Percentiles rank a stretch among this genome's conserved stretches.
These are phyloP conservation scores for Abrostola triplasia DNA, from an alignment of 2,888 invertebrate genomes.

Conservation along the genomic window DNA sequence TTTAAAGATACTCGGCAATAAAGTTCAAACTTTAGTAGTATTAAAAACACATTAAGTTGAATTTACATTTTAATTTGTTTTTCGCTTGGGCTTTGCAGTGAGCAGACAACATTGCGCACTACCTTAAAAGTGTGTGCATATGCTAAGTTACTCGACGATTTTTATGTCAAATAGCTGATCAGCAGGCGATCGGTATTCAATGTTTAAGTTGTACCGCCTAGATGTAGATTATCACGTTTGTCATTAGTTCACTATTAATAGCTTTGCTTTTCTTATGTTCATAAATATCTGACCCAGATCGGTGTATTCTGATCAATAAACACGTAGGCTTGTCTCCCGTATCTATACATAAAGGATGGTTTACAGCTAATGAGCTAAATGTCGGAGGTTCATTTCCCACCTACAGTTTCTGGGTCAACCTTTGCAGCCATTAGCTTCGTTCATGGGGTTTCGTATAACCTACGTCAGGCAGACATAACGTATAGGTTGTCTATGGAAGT, in stretches of 20 bases:
- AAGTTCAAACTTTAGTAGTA: background rate
- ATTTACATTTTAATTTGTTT: slow-evolving; percentile 1
- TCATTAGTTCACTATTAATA: slow-evolving; percentile 44
- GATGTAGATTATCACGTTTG: slow-evolving; percentile 47
- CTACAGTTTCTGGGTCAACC: background rate
- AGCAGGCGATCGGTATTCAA: slow-evolving; percentile 32
- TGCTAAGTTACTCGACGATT: slow-evolving; percentile 10
- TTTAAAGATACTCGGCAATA: background rate
- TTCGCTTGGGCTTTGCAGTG: background rate
- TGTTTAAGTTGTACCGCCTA: slow-evolving; percentile 24
- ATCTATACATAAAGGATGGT: slow-evolving; percentile 17
- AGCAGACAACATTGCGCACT: background rate
- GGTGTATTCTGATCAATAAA: slow-evolving; percentile 59
- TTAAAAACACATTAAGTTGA: background rate
- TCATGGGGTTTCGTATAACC: background rate
- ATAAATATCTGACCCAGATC: slow-evolving; percentile 57
- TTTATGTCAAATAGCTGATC: slow-evolving; percentile 22
- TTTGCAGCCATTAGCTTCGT: background rate
- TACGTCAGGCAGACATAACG: background rate
- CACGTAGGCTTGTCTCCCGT: slow-evolving; percentile 37
- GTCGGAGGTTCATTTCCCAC: background rate
- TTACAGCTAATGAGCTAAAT: slow-evolving; percentile 8
- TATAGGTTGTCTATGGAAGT: too few species aligned
- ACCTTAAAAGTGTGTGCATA: slow-evolving; percentile 7
- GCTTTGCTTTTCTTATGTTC: slow-evolving; percentile 46